phyloP scores from a whole-genome alignment of 2,888 invertebrate genomes.

The Troides oblongomaculatus region DNA sequence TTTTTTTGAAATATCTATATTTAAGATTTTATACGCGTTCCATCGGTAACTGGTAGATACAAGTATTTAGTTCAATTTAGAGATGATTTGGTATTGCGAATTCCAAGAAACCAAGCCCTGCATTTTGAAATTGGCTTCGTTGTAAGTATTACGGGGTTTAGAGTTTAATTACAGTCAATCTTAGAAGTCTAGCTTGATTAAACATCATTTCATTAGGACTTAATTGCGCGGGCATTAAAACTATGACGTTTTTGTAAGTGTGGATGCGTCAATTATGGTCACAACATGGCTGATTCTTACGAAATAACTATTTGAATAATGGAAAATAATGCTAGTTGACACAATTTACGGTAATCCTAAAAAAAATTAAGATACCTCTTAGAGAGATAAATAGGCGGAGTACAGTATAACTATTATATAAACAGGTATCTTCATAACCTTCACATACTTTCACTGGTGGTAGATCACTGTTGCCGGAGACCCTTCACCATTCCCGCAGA shows the following conservation, averaged over 20 bases:
- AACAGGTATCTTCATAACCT: no score
- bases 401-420: background rate
- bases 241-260: slow-evolving; percentile 25
- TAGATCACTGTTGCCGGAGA: no score
- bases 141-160: slow-evolving; percentile 19
- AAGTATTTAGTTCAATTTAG: slow-evolving; percentile 1
- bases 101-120: slow-evolving; percentile 12
- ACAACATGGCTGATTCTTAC: background rate
- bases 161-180: slow-evolving; percentile 23
- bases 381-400: background rate
- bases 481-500: no score
- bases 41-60: background rate
- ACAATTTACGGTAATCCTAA: background rate
- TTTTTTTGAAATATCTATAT: background rate
- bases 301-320: slow-evolving; percentile 3
- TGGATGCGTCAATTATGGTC: slow-evolving; percentile 14
- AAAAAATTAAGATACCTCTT: background rate
- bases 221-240: slow-evolving; percentile 26
- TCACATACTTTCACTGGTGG: no score
- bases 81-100: background rate
- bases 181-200: slow-evolving; percentile 17
- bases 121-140: slow-evolving; percentile 13
- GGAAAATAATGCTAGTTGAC: background rate
- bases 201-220: slow-evolving; percentile 21
- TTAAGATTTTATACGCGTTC: background rate